Evolutionary conservation across 2,888 invertebrate species (phyloP), one percentile per base, ranked within the genome.

Genomic region (Ophion slaviceki): DNA sequence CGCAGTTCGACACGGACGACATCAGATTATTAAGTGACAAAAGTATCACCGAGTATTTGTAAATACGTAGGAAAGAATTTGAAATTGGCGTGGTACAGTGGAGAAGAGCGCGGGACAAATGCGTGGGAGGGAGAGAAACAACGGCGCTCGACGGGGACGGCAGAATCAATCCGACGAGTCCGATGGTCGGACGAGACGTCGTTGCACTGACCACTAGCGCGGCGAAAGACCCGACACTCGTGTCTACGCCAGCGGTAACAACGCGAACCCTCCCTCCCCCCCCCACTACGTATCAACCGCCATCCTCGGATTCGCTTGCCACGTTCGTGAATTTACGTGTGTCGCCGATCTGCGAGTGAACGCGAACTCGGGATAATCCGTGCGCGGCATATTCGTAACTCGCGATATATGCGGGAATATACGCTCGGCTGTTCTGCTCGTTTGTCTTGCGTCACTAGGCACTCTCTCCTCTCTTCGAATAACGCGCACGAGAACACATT

Each of bases 111-210:
- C 40, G 67, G 17, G 28, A 53, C 0, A 17, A 57, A 61, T 40
- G 40, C 24, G 53, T n/a, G 62, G 61, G 45, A 67, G 47, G 7
- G 53, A 32, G 53, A 57, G 71, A 78, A 68, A 70, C 75, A 78
- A 82, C 82, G 77, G 78, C 74, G 77, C 82, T 71, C 84, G 70
- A 40, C 68, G 45, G 74, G 61, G 74, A 72, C 66, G 61, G 11
- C 47, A 72, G 80, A 72, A 68, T 36, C 28, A 81, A 68, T 75
- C 82, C 76, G 83, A 71, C 82, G 59, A 78, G 86, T 83, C 86
- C 83, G 83, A 70, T 77, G 80, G 82, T 82, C 80, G 85, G 59
- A 80, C 80, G 86, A 83, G 82, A 80, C 83, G 74, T 80, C 83
- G 66, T 81, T 81, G 77, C 61, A 86, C 86, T 86, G 86, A 74